A percentile compares a stretch with the other conserved stretches of the same genome.
Evolutionary conservation across 1,140 invertebrate species (phyloP).

Genomic region (Arion vulgaris): DNA sequence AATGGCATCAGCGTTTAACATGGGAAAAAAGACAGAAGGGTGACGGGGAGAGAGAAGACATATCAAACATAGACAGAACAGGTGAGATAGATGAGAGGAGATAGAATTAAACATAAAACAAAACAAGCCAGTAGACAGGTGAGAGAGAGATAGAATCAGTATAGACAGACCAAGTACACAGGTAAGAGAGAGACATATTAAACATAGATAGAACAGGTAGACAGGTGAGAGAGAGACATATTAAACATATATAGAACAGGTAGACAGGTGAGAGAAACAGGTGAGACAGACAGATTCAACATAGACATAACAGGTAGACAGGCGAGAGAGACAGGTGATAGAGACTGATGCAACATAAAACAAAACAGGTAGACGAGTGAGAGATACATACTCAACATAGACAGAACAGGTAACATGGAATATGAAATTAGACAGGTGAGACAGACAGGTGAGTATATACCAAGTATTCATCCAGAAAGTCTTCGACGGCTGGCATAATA

Average conservation of each 20-base stretch:
- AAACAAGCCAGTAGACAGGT: no score
- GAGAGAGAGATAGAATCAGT: not conserved
- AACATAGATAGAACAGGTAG: no score
- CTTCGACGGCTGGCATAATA: constrained; percentile 32
- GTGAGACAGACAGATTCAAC: not conserved
- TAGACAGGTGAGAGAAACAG: not conserved
- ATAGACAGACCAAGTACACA: no score
- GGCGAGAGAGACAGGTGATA: not conserved
- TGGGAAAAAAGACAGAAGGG: no score
- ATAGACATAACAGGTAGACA: no score
- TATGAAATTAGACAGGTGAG: not conserved
- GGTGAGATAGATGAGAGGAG: not conserved
- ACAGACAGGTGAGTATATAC: not conserved
- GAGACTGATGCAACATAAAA: no score
- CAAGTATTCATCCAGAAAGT: constrained; percentile 47
- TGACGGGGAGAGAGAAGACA: no score
- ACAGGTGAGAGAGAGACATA: not conserved
- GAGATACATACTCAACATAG: not conserved
- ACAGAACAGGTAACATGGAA: not conserved
- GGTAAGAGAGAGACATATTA: not conserved
- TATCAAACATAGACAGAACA: not conserved
- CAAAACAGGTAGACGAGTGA: no score
- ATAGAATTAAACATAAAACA: not conserved
- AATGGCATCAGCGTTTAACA: no score
- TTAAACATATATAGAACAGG: no score